Percentiles rank a stretch among this genome's conserved stretches.
Conservation (phyloP, 2,888 invertebrate species). For the Lamellibrachia satsuma region DNA sequence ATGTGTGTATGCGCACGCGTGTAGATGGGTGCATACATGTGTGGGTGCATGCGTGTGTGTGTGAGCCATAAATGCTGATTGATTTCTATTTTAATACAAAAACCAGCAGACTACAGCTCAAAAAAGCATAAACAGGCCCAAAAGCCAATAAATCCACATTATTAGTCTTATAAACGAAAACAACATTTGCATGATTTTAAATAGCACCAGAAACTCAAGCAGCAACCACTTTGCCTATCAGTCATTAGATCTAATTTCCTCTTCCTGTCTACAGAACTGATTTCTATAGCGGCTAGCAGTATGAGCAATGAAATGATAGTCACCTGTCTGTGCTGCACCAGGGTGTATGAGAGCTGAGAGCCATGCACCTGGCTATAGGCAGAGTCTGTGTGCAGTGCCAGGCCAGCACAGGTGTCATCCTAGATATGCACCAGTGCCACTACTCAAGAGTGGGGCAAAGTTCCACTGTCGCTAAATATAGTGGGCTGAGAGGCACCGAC, state of each 20-base stretch:
- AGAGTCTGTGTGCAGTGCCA: not conserved
- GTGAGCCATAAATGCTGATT: not conserved
- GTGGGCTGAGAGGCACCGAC: not conserved
- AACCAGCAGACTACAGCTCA: not conserved
- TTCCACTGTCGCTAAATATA: constrained; percentile 17
- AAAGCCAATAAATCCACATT: not conserved
- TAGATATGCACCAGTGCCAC: not conserved
- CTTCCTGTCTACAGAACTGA: not conserved
- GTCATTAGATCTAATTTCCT: not conserved
- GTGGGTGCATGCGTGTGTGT: not conserved
- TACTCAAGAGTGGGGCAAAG: not conserved
- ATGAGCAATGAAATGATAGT: constrained; percentile 14
- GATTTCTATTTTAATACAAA: not conserved
- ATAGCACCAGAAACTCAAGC: not conserved
- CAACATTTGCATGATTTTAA: not conserved
- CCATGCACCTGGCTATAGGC: not conserved
- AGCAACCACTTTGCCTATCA: not conserved
- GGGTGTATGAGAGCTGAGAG: not conserved
- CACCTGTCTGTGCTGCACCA: not conserved
- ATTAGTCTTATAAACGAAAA: not conserved
- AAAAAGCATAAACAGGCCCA: not conserved
- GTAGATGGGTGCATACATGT: not conserved
- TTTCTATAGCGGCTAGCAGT: not conserved
- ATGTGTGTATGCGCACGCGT: not conserved
- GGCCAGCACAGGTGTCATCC: not conserved